Evolutionary conservation across 2,113 vertebrate genomes (phyloP).

Genomic region (Astatotilapia flaviijosephi): DNA sequence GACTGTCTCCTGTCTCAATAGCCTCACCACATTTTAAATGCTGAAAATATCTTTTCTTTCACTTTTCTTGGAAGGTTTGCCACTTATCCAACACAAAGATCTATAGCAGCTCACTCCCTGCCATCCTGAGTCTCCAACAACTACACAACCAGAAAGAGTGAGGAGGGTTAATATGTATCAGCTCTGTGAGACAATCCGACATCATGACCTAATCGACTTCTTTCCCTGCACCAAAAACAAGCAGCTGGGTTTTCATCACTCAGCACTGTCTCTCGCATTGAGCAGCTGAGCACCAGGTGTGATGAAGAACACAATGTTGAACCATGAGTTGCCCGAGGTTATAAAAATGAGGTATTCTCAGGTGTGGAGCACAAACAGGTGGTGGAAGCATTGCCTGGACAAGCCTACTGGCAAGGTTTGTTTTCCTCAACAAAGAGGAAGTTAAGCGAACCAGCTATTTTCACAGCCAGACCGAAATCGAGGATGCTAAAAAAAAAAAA

Average conservation of each 20-base stretch:
- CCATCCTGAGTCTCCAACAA: background rate
- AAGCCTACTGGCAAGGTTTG: background rate
- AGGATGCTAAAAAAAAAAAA: background rate
- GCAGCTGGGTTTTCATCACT: background rate
- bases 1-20: slow-evolving; percentile 5
- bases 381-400: slow-evolving; percentile 12
- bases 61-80: background rate
- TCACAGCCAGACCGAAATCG: background rate
- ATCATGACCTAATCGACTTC: background rate
- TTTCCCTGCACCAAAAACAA: slow-evolving; percentile 6
- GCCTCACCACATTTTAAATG: background rate
- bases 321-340: background rate
- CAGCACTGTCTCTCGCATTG: background rate
- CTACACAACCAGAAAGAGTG: background rate
- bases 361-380: slow-evolving; percentile 34
- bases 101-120: background rate
- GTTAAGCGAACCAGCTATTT: background rate
- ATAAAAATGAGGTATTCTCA: slow-evolving; percentile 29
- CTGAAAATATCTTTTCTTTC: background rate
- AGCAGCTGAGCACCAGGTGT: background rate
- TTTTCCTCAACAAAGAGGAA: background rate
- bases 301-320: background rate
- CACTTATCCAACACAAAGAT: background rate
- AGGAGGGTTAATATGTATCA: background rate
- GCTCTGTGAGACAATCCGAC: background rate